Evolutionary conservation across 2,888 invertebrate genomes (phyloP).

Genomic region (Eustalomyia histrio): DNA sequence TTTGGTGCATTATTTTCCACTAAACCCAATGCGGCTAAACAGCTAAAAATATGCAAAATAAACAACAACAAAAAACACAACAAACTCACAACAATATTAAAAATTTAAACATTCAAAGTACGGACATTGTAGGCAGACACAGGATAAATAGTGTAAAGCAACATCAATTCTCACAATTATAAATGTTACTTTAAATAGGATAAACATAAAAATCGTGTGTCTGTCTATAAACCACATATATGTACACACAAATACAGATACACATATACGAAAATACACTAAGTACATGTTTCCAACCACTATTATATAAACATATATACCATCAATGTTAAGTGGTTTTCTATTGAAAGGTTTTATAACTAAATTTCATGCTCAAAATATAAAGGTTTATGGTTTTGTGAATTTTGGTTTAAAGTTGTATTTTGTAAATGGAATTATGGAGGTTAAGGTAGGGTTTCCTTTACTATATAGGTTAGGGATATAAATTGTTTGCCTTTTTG

Average conservation of each 20-base stretch:
- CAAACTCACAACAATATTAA: constrained; percentile 33
- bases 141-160: not conserved
- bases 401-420: not conserved
- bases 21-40: constrained; percentile 89
- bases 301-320: constrained; percentile 10
- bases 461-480: no score
- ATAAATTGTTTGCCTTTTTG: no score
- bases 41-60: constrained; percentile 80
- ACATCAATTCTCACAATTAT: constrained; percentile 31
- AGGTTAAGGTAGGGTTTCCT: not conserved
- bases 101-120: constrained; percentile 34
- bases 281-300: not conserved
- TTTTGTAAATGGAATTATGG: not conserved
- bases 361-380: not conserved
- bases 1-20: constrained; percentile 91
- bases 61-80: constrained; percentile 3
- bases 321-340: not conserved
- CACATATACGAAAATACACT: not conserved
- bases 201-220: constrained; percentile 52
- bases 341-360: not conserved
- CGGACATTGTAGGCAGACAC: not conserved
- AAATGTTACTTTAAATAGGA: constrained; percentile 53
- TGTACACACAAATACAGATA: not conserved
- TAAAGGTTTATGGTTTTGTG: not conserved
- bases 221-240: constrained; percentile 45